Base-by-base conservation (phyloP, 2,113 vertebrate genomes). In the Perca schrenkii region DNA sequence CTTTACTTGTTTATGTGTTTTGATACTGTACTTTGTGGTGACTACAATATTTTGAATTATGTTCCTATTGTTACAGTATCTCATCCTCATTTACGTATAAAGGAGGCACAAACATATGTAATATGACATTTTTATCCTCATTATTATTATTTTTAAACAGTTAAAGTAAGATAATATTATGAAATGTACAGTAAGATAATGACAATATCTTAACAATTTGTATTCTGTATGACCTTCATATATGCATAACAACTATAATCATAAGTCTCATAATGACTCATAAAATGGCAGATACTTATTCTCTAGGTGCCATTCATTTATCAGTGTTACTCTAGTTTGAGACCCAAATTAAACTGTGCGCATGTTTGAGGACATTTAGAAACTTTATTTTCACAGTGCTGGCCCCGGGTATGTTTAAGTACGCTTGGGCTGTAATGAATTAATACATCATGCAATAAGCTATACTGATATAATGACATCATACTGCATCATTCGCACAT, bases 191-290 rank as follows among this genome's bases (percentile, higher is more conserved):
- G 21, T 25, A 6, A 28, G 4, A 50, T 16, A 4, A 31, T 66
- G 17, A n/a, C 46, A 5, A 40, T 6, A 25, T 25, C 40, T 25
- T 58, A 11, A 28, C 28, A 40, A 28, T 28, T 28, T 28, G 25
- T 28, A 28, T 28, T 28, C 28, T 28, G 28, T 28, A 28, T 28
- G 49, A 34, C 17, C 12, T 40, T 56, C 13, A 16, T 40, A 31
- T 31, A 60, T 40, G 8, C 34, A 72, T 11, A 25, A 57, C 10
- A 60, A 31, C n/a, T n/a, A 43, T 54, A 58, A 58, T 34, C 10
- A 73, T 53, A 56, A 50, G 56, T 17, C 64, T 68, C 34, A 22
- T 68, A 60, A 62, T 25, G 63, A 62, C 47, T 78, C 62, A 13
- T 43, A 47, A 66, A 34, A 31, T 28, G n/a, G 28, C 12, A 53